These are phyloP conservation scores for Triops cancriformis DNA, from an alignment of 1,140 invertebrate genomes.

Conservation along the genomic window DNA sequence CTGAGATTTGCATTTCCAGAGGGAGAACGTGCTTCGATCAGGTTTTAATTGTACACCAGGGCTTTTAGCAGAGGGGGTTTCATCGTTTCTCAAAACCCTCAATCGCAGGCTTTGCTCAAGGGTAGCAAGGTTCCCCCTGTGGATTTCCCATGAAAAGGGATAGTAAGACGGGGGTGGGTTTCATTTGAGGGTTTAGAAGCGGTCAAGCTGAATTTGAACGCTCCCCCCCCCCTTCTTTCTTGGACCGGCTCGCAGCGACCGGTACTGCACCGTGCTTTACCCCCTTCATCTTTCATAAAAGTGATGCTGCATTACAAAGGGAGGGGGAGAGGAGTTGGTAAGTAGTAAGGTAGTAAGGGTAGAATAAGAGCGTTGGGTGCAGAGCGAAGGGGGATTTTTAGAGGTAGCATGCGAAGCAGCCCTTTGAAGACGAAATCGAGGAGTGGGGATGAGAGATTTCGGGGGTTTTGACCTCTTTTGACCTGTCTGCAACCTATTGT, in stretches of 20 bases:
- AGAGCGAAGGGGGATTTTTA: background rate
- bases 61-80: background rate
- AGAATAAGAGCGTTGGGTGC: background rate
- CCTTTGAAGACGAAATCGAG: background rate
- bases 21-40: background rate
- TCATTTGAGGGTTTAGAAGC: background rate
- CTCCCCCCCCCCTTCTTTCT: background rate
- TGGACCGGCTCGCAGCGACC: no score
- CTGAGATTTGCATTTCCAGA: no score
- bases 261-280: no score
- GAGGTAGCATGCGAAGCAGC: background rate
- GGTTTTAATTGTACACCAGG: background rate
- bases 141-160: background rate
- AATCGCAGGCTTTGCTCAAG: background rate
- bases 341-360: background rate
- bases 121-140: constrained; percentile 2
- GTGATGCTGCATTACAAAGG: background rate
- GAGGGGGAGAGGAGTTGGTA: background rate
- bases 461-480: background rate
- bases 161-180: background rate
- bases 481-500: background rate
- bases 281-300: background rate
- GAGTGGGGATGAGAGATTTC: background rate
- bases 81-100: background rate
- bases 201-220: background rate